A percentile compares a stretch with the other conserved stretches of the same genome.
Evolutionary conservation across 2,797 vertebrate species (phyloP).

Genomic region (Podarcis siculus): DNA sequence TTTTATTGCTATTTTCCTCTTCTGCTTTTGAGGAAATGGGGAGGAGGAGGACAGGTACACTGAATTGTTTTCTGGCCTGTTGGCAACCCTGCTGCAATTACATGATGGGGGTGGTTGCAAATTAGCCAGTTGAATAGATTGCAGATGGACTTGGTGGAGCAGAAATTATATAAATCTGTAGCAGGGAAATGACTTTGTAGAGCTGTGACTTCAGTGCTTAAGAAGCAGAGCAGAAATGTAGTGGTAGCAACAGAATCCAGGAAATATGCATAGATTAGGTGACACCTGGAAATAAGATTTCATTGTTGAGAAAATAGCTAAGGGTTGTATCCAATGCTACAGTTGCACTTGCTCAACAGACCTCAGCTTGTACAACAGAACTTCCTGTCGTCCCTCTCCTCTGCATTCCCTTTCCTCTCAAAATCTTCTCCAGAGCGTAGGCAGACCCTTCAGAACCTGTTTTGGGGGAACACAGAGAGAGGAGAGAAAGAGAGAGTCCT

Average conservation of each 20-base stretch:
- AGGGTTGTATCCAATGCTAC: too few species aligned
- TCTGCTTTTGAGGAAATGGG: background rate
- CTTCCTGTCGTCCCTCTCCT: too few species aligned
- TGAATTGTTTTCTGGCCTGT: background rate
- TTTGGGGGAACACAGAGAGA: too few species aligned
- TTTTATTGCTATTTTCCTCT: background rate
- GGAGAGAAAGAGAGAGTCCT: too few species aligned
- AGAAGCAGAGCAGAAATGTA: background rate
- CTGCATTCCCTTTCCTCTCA: too few species aligned
- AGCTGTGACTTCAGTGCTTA: background rate
- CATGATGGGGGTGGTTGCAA: background rate
- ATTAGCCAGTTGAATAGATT: background rate
- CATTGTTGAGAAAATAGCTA: background rate
- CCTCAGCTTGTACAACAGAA: too few species aligned
- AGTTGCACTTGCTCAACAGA: too few species aligned
- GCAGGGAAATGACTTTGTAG: background rate
- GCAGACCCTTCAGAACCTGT: too few species aligned
- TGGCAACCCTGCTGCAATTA: background rate
- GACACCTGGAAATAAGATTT: conserved; percentile 34
- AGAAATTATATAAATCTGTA: background rate
- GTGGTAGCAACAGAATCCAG: background rate
- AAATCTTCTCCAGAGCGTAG: too few species aligned
- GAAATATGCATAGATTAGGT: background rate
- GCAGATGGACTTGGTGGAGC: background rate
- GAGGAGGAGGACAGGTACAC: too few species aligned